These are phyloP conservation scores for Drosophila ercepeae DNA, from an alignment of 1,140 invertebrate species.

Conservation along the genomic window DNA sequence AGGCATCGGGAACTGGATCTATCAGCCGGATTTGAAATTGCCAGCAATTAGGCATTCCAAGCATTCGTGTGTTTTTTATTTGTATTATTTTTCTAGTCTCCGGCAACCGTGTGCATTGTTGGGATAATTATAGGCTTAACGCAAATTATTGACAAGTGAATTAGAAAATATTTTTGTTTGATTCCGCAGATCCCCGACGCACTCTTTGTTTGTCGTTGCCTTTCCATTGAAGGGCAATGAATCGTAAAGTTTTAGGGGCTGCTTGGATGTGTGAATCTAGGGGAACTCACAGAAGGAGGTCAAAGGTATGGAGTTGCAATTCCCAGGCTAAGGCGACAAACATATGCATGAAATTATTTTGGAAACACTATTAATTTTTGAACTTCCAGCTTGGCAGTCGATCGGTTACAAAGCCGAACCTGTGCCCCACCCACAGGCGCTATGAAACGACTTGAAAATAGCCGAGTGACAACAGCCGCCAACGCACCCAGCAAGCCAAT, in stretches of 20 bases:
- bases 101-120: conserved; percentile 56
- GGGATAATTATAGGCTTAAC: conserved; percentile 74
- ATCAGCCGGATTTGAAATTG: conserved; percentile 55
- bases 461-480: conserved; percentile 42
- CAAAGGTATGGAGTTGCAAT: neutral
- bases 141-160: conserved; percentile 72
- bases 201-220: conserved; percentile 15
- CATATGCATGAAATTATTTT: neutral
- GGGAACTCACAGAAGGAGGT: conserved; percentile 2
- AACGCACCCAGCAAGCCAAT: conserved; percentile 44
- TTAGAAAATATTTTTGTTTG: conserved; percentile 65
- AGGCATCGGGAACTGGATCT: conserved; percentile 20
- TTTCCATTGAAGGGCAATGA: conserved; percentile 14
- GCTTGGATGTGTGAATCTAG: conserved; percentile 25
- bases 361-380: neutral
- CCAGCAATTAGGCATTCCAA: conserved; percentile 65
- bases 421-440: conserved; percentile 23
- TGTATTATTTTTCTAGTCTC: conserved; percentile 19
- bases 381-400: neutral
- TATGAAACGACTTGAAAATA: conserved; percentile 27
- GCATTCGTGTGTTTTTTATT: conserved; percentile 14
- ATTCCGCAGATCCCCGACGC: conserved; percentile 7
- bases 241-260: conserved; percentile 30
- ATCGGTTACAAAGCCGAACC: conserved; percentile 22
- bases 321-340: neutral